Percentiles rank a stretch among this genome's conserved stretches.
These are phyloP conservation scores for Mimumesa dahlbomi DNA, from an alignment of 2,888 invertebrate species.

Conservation along the genomic window DNA sequence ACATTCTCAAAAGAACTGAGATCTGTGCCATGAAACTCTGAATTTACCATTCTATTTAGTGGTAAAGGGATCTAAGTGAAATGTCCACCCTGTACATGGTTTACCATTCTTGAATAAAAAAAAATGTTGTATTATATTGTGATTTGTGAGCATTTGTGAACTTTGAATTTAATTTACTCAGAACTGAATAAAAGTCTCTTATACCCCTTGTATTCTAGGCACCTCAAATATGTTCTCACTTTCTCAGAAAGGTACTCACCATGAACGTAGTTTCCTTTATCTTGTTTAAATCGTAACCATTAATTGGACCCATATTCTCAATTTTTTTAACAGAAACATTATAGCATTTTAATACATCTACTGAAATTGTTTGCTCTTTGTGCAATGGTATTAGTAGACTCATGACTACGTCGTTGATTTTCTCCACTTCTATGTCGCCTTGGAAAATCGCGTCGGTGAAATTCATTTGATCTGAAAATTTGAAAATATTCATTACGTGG, in stretches of 20 bases:
- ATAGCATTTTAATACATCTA: conserved; percentile 72
- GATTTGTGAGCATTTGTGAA: no score
- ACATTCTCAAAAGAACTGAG: no score
- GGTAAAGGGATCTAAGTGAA: no score
- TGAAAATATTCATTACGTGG: background rate
- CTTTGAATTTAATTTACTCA: no score
- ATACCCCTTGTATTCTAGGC: no score
- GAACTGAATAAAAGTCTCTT: conserved; percentile 28
- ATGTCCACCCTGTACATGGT: no score
- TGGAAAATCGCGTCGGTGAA: conserved; percentile 80
- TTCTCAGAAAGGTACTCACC: no score
- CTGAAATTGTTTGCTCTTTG: conserved; percentile 79
- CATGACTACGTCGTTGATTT: conserved; percentile 81
- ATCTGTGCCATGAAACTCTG: background rate
- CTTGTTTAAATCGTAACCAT: conserved; percentile 78
- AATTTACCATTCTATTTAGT: no score
- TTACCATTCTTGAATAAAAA: no score
- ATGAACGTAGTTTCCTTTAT: conserved; percentile 82
- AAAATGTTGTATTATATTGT: no score
- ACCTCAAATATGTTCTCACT: no score
- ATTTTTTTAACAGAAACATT: conserved; percentile 72
- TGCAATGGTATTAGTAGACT: conserved; percentile 80
- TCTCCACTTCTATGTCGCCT: conserved; percentile 77
- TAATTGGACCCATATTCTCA: conserved; percentile 73
- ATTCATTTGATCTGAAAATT: conserved; percentile 78